A percentile compares a stretch with the other conserved stretches of the same genome.
Conservation (phyloP, 2,797 vertebrate species). For the Oophaga sylvatica region DNA sequence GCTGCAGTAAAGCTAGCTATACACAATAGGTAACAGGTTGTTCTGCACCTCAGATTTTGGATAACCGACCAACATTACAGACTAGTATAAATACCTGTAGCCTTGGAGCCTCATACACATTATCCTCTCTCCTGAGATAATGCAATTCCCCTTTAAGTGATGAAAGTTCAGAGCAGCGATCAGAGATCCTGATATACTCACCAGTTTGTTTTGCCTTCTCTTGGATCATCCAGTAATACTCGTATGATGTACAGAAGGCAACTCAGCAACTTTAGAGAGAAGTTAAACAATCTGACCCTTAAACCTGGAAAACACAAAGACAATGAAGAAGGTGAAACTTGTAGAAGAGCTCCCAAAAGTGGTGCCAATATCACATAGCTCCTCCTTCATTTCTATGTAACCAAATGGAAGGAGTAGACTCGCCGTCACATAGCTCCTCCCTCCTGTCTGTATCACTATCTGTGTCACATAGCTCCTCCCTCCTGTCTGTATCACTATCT, state of each 20-base stretch:
- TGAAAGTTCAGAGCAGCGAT: background rate
- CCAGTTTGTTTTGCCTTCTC: constrained; percentile 75
- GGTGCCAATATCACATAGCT: background rate
- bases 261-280: constrained; percentile 84
- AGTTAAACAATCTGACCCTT: constrained; percentile 86
- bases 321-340: background rate
- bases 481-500: background rate
- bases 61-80: no score
- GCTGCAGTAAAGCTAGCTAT: no score
- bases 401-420: background rate
- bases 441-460: background rate
- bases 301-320: constrained; percentile 73
- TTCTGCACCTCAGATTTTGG: no score
- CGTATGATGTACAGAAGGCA: constrained; percentile 85
- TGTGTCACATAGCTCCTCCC: background rate
- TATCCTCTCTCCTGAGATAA: background rate
- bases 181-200: constrained; percentile 65
- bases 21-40: no score
- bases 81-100: no score
- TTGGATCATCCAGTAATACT: constrained; percentile 82
- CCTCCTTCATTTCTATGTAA: background rate
- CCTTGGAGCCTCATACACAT: background rate
- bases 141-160: background rate
- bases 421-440: background rate
- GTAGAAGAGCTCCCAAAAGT: background rate